Conservation (phyloP, 2,113 vertebrate species). For the Chrysochloris asiatica region DNA sequence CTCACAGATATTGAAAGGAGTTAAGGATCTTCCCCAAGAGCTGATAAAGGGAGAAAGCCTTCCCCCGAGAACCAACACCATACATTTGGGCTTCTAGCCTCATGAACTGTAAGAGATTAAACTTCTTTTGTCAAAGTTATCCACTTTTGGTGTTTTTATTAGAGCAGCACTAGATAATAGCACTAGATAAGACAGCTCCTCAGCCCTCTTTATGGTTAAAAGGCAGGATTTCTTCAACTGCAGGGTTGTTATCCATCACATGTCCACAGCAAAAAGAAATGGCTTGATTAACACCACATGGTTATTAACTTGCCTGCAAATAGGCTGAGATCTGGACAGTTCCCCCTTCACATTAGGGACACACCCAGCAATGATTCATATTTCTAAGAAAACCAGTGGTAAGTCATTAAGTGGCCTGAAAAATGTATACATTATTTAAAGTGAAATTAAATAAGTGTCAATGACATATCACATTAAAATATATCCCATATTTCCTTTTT, state of each 20-base stretch:
- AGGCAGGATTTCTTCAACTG: not conserved
- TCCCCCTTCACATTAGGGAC: too few species aligned
- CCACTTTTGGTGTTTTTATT: too few species aligned
- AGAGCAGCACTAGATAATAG: too few species aligned
- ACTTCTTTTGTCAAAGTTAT: too few species aligned
- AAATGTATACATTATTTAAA: not conserved
- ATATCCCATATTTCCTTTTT: not conserved
- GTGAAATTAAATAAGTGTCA: not conserved
- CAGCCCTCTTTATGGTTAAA: not conserved
- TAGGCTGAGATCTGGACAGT: too few species aligned
- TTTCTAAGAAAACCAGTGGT: slow-evolving; percentile 43
- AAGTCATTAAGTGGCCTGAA: not conserved
- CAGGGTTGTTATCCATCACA: not conserved
- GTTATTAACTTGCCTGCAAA: not conserved
- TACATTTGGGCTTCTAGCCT: too few species aligned
- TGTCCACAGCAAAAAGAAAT: not conserved
- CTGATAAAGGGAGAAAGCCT: too few species aligned
- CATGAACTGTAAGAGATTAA: too few species aligned
- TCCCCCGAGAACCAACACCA: too few species aligned
- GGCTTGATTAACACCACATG: not conserved
- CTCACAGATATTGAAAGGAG: too few species aligned
- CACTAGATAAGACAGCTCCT: too few species aligned
- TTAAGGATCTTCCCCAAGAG: too few species aligned
- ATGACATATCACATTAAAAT: not conserved
- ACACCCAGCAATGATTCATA: slow-evolving; percentile 2